Evolutionary conservation across 2,888 invertebrate species (phyloP), one percentile per base, ranked within the genome.

Genomic region (Drosophila conformis): DNA sequence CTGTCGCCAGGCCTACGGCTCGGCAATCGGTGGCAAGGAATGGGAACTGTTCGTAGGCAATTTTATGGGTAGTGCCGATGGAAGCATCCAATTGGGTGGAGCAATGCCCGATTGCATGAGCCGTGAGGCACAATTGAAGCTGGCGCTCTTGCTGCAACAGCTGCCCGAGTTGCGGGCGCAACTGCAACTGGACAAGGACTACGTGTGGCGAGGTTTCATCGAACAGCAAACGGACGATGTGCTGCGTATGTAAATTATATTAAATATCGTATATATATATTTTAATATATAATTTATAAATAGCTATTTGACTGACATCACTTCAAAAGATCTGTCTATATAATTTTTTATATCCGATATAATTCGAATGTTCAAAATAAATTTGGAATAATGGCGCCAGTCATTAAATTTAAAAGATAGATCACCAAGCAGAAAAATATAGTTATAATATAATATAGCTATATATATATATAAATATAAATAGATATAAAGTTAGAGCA

Each of bases 1-100:
- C 73, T 94, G 95, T 11, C 95, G 95, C 75, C 94, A 94, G 73
- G 95, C 96, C 85, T 95, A 94, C 84, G 94, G 95, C 0, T 94
- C 95, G 5, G 92, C 95, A 72, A 94, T 97, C 83, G 93, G 94
- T n/a, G 92, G 94, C 67, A 94, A 94, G 25, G 93, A 93, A 68
- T 93, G 93, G 93, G 93, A 93, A 63, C 69, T 93, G 54, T 93
- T 93, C 63, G 90, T 93, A 0, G 92, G 92, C 35, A 93, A 93
- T 58, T 93, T 93, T 53, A 91, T 92, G 89, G 84, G 88, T 49
- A 86, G 88, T n/a, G 79, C 89, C 4, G 92, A 91, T 64, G 76
- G 83, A 13, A 82, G 80, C 38, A 56, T 66, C 13, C 76, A 79
- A n/a, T 21, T 79, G 6, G 73, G 63, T 2, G 80, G 69, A 4